These are phyloP conservation scores for Colius striatus DNA, from an alignment of 2,113 vertebrate genomes.

Conservation along the genomic window DNA sequence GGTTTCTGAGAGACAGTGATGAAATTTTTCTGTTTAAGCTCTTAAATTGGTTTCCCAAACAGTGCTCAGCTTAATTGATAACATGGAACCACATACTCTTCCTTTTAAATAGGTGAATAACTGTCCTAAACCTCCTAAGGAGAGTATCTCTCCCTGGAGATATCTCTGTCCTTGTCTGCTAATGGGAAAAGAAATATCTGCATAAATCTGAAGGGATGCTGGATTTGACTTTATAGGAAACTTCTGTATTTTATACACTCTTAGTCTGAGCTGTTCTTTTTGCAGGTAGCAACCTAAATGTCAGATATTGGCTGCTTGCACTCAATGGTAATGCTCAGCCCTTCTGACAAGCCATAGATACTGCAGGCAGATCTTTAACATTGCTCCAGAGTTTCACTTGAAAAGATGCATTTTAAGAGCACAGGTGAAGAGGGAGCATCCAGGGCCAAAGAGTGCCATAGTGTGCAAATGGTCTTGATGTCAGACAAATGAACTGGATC, in stretches of 20 bases:
- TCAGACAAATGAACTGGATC: slow-evolving; percentile 81
- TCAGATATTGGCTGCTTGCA: not conserved
- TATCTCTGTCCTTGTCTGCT: not conserved
- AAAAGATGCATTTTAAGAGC: not conserved
- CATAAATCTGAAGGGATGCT: not conserved
- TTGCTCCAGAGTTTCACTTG: not conserved
- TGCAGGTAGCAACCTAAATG: not conserved
- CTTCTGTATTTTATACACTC: not conserved
- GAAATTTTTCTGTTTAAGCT: not conserved
- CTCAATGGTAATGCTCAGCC: not conserved
- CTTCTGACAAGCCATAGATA: not conserved
- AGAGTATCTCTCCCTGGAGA: not conserved
- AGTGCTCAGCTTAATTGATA: not conserved
- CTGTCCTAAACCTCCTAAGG: not conserved
- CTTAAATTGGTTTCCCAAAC: not conserved
- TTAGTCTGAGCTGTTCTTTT: not conserved
- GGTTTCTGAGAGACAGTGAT: not conserved
- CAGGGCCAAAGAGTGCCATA: not conserved
- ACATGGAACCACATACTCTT: not conserved
- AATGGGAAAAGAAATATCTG: not conserved
- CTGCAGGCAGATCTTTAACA: not conserved
- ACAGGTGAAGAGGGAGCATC: slow-evolving; percentile 53
- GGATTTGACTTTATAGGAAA: not conserved
- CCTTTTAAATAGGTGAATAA: not conserved
- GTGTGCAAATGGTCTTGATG: slow-evolving; percentile 49